phyloP scores from a whole-genome alignment of 2,797 vertebrate species.

The Erpetoichthys calabaricus region DNA sequence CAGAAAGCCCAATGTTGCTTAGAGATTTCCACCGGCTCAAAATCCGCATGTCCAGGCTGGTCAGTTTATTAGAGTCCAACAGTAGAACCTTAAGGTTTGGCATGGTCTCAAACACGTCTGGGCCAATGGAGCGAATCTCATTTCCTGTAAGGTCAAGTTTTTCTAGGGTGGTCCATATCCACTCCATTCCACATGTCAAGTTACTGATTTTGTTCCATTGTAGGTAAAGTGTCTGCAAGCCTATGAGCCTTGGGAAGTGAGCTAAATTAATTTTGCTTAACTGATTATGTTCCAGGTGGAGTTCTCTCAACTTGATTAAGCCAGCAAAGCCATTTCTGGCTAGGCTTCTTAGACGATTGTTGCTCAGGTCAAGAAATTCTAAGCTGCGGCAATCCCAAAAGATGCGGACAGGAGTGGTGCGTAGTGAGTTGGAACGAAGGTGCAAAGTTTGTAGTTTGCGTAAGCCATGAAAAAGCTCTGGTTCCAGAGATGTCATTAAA shows the following conservation, averaged over 20 bases:
- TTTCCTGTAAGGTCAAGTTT: constrained; percentile 93
- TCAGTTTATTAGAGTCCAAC: constrained; percentile 96
- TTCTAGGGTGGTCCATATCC: constrained; percentile 92
- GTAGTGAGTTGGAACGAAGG: constrained; percentile 89
- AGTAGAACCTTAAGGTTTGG: constrained; percentile 90
- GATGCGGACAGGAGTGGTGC: constrained; percentile 88
- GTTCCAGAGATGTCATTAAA: constrained; percentile 90
- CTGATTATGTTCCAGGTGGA: constrained; percentile 97
- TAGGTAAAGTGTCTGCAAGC: constrained; percentile 87
- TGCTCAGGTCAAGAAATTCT: constrained; percentile 93
- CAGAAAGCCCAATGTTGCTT: constrained; percentile 78
- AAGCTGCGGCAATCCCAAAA: constrained; percentile 98
- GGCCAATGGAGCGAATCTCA: constrained; percentile 77
- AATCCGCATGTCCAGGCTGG: constrained; percentile 72
- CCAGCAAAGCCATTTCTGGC: constrained; percentile 95
- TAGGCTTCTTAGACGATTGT: constrained; percentile 91
- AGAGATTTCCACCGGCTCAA: constrained; percentile 76
- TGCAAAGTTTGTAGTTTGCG: constrained; percentile 94
- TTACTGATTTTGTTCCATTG: constrained; percentile 99
- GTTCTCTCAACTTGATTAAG: constrained; percentile 93
- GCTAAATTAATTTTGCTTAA: constrained; percentile 98
- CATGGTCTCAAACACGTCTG: constrained; percentile 87
- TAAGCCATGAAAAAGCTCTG: constrained; percentile 91
- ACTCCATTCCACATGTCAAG: constrained; percentile 90
- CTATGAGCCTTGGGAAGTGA: constrained; percentile 91